A percentile compares a stretch with the other conserved stretches of the same genome.
Conservation (phyloP, 2,888 invertebrate genomes). For the Leptopterna dolabrata region DNA sequence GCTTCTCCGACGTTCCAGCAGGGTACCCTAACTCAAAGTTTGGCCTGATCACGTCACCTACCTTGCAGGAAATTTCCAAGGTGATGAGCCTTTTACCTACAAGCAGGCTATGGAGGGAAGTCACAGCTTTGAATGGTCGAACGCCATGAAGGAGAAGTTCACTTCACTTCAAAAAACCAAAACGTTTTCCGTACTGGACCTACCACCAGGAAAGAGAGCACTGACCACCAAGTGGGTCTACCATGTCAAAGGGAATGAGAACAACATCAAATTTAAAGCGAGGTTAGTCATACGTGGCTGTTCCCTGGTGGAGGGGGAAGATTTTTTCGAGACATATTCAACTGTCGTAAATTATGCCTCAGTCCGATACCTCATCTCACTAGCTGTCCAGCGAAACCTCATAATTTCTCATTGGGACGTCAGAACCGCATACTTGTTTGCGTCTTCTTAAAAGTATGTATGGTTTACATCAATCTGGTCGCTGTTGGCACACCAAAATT, state of each 20-base stretch:
- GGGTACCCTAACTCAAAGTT: conserved; percentile 62
- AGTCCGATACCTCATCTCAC: conserved; percentile 61
- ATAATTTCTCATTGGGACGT: background rate
- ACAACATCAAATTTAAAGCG: conserved; percentile 59
- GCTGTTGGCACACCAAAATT: conserved; percentile 14
- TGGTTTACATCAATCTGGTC: background rate
- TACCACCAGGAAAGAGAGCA: background rate
- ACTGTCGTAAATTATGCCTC: conserved; percentile 57
- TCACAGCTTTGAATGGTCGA: background rate
- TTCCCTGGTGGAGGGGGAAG: conserved; percentile 61
- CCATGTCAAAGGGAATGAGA: conserved; percentile 47
- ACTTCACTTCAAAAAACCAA: background rate
- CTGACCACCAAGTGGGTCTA: background rate
- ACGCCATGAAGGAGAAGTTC: background rate
- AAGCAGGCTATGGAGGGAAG: background rate
- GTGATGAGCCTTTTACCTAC: background rate
- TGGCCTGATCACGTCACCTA: conserved; percentile 59
- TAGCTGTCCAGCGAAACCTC: conserved; percentile 58
- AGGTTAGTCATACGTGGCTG: conserved; percentile 63
- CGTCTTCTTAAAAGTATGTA: background rate
- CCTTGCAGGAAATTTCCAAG: background rate
- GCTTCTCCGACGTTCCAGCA: background rate
- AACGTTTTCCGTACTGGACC: background rate
- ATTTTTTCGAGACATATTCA: conserved; percentile 32
- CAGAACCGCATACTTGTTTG: conserved; percentile 4